A percentile compares a stretch with the other conserved stretches of the same genome.
Conservation (phyloP, 2,797 vertebrate genomes). For the Echeneis naucrates region DNA sequence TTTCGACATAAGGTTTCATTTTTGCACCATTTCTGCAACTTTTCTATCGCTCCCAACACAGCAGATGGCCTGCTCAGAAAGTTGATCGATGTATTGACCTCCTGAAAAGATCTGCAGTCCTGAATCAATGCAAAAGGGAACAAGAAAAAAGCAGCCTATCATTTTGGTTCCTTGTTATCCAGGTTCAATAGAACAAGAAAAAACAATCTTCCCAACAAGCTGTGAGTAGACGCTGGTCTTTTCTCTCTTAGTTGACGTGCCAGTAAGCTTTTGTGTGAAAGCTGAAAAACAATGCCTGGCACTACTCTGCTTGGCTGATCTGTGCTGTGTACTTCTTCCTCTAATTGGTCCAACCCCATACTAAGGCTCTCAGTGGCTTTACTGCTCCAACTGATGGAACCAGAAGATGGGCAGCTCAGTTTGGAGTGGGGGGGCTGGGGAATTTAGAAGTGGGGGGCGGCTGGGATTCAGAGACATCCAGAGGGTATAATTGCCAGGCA, state of each 20-base stretch:
- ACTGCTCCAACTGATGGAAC: constrained; percentile 28
- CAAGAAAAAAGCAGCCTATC: constrained; percentile 23
- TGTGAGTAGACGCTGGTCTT: constrained; percentile 41
- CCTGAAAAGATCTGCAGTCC: constrained; percentile 3
- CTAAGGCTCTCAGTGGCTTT: constrained; percentile 52
- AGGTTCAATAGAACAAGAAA: constrained; percentile 60
- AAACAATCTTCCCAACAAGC: constrained; percentile 43
- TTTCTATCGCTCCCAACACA: constrained; percentile 12
- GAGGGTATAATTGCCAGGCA: constrained; percentile 74
- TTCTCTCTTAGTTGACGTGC: constrained; percentile 52
- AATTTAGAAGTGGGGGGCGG: not conserved
- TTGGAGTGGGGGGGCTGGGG: constrained; percentile 7
- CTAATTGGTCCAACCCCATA: constrained; percentile 70
- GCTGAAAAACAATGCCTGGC: constrained; percentile 51
- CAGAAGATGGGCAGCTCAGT: constrained; percentile 29
- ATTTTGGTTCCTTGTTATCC: constrained; percentile 65
- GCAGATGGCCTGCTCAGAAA: constrained; percentile 22
- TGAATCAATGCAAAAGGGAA: constrained; percentile 14
- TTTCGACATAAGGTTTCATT: constrained; percentile 7
- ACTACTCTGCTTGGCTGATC: constrained; percentile 64
- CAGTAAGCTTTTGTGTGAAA: constrained; percentile 42
- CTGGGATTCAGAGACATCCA: constrained; percentile 62
- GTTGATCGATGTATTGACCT: constrained; percentile 14
- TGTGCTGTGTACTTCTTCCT: constrained; percentile 58
- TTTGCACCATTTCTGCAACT: not conserved